These are phyloP conservation scores for Pristionchus entomophagus DNA, from an alignment of 2,888 invertebrate species.

Conservation along the genomic window DNA sequence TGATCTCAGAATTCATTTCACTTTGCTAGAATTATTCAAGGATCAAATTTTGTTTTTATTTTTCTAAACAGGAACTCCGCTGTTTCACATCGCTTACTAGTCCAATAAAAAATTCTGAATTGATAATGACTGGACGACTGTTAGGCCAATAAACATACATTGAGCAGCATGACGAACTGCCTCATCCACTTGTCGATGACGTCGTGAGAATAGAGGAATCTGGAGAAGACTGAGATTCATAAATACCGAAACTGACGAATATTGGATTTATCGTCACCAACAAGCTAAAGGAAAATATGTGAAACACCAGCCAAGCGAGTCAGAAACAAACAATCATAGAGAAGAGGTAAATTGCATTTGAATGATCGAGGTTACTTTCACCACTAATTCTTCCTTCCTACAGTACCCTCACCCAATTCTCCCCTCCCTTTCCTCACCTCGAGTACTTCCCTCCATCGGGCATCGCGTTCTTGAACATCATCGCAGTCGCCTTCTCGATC, in stretches of 20 bases:
- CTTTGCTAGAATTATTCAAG: no score
- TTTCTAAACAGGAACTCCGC: no score
- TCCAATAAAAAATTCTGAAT: neutral
- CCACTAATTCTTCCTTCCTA: neutral
- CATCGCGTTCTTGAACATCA: slow-evolving; percentile 65
- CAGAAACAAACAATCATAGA: neutral
- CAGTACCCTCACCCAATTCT: neutral
- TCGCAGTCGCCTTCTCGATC: slow-evolving; percentile 50
- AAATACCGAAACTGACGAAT: no score
- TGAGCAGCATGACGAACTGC: slow-evolving; percentile 64
- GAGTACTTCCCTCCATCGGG: slow-evolving; percentile 69
- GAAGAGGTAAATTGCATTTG: no score
- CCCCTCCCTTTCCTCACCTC: slow-evolving; percentile 45
- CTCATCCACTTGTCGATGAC: slow-evolving; percentile 68
- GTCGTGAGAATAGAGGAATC: slow-evolving; percentile 64
- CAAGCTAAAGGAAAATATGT: neutral
- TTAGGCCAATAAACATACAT: slow-evolving; percentile 48
- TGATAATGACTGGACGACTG: neutral
- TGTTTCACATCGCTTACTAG: neutral
- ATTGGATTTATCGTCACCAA: no score
- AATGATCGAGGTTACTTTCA: no score
- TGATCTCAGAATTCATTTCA: no score
- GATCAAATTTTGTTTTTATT: no score
- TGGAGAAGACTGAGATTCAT: neutral
- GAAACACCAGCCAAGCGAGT: neutral